phyloP scores from a whole-genome alignment of 2,113 vertebrate species.

The Ciconia maguari region DNA sequence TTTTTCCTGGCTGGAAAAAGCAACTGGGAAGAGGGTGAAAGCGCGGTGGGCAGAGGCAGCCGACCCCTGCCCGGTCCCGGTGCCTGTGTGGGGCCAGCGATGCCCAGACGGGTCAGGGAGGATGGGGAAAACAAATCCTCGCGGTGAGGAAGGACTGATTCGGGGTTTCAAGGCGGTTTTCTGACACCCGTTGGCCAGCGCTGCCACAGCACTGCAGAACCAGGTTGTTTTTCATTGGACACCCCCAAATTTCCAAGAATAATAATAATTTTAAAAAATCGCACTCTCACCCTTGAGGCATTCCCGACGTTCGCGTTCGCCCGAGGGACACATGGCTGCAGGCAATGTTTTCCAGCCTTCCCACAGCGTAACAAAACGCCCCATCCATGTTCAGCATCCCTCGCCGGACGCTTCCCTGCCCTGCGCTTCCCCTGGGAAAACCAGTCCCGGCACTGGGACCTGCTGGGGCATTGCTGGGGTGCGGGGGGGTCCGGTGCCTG shows the following conservation, averaged over 20 bases:
- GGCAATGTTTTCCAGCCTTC: neutral
- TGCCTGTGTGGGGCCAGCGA: rapidly evolving
- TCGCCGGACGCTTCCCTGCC: rapidly evolving
- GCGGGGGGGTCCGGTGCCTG: rapidly evolving
- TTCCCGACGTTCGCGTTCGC: neutral
- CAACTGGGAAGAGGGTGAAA: neutral
- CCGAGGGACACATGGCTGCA: neutral
- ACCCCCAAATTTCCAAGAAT: neutral
- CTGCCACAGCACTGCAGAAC: neutral
- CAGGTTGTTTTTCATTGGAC: neutral
- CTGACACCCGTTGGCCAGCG: rapidly evolving
- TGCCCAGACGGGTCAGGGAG: neutral
- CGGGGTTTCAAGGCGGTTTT: neutral
- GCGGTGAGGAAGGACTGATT: neutral
- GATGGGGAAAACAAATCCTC: neutral
- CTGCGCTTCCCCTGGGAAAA: neutral
- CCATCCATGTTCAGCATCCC: neutral
- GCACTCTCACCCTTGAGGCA: neutral
- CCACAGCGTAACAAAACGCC: neutral
- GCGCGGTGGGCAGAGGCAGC: neutral
- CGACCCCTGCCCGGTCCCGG: rapidly evolving
- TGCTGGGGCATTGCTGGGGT: neutral
- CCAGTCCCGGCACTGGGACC: neutral
- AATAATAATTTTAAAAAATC: neutral
- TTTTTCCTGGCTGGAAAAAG: neutral